Evolutionary conservation across 2,888 invertebrate genomes (phyloP), one percentile per base, ranked within the genome.

Genomic region (Chymomyza amoena): DNA sequence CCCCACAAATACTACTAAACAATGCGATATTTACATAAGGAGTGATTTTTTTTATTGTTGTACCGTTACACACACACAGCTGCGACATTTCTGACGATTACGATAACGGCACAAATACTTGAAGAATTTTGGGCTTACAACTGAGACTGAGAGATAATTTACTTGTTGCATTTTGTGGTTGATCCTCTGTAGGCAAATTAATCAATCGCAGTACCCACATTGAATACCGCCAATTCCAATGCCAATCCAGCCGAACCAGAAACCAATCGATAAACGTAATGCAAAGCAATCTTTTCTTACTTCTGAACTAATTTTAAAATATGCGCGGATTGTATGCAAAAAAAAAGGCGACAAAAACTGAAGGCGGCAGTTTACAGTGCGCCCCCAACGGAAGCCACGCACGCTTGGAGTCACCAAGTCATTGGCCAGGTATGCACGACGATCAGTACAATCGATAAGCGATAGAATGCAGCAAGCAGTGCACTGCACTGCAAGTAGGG

Each of bases 251-350:
- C 52, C 61, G 15, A 57, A 68, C 70, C 70, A 54, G 57, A 18
- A 70, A 75, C 78, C 75, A 68, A 81, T 77, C 73, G 71, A 77
- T 81, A 36, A 20, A 25, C 57, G 6, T 25, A 65, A 45, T 57
- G n/a, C 45, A 18, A 54, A 10, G 18, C 25, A 51, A 59, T 51
- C 59, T 45, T 32, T 32, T 32, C 32, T 16, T 51, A 28, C n/a
- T 57, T n/a, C 10, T 85, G 88, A 78, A 87, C 84, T 85, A 87
- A 87, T 84, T 84, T 84, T 81, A 76, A 83, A 81, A 73, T 83
- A 84, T 84, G 78, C 66, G 68, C 56, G 72, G 77, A 83, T 87
- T 83, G 81, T 61, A 64, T 52, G 54, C 54, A 64, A 39, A 68
- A 64, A 4, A 67, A 45, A 54, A 52, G 59, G 45, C 73, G 64